A percentile compares a stretch with the other conserved stretches of the same genome.
Evolutionary conservation across 2,888 invertebrate species (phyloP).

Genomic region (Oasisia sp.): DNA sequence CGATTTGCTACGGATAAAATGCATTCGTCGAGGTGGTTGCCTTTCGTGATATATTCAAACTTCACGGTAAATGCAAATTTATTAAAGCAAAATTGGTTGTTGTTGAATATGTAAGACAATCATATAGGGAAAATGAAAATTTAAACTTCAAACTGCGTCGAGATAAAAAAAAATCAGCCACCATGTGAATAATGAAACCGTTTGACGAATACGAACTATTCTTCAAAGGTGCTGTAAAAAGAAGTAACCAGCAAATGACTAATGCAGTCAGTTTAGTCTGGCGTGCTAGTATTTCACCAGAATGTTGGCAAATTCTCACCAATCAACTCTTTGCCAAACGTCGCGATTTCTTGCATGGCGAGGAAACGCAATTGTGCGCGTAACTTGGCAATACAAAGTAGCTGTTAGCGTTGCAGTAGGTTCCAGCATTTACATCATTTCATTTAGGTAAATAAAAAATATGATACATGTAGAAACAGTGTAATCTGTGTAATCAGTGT

Average conservation of each 20-base stretch:
- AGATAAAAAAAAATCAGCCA: background rate
- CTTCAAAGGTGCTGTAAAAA: background rate
- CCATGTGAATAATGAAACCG: background rate
- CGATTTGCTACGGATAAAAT: slow-evolving; percentile 1
- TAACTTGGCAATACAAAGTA: background rate
- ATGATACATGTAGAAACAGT: too few species aligned
- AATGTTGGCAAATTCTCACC: too few species aligned
- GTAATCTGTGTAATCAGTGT: too few species aligned
- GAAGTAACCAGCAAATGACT: background rate
- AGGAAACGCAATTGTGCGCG: background rate
- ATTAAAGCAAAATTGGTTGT: background rate
- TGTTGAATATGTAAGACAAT: background rate
- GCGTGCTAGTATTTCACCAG: too few species aligned
- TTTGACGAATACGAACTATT: background rate
- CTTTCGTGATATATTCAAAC: background rate
- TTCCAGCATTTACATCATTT: too few species aligned
- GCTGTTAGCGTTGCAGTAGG: too few species aligned
- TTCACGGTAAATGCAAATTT: background rate
- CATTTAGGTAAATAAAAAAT: too few species aligned
- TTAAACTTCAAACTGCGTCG: background rate
- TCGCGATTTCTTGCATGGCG: background rate
- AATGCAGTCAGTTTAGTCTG: too few species aligned
- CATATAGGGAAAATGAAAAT: background rate
- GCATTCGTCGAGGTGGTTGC: background rate
- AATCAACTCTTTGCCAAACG: background rate